Percentiles rank a stretch among this genome's conserved stretches.
Conservation (phyloP, 2,797 vertebrate genomes). For the Prionace glauca region DNA sequence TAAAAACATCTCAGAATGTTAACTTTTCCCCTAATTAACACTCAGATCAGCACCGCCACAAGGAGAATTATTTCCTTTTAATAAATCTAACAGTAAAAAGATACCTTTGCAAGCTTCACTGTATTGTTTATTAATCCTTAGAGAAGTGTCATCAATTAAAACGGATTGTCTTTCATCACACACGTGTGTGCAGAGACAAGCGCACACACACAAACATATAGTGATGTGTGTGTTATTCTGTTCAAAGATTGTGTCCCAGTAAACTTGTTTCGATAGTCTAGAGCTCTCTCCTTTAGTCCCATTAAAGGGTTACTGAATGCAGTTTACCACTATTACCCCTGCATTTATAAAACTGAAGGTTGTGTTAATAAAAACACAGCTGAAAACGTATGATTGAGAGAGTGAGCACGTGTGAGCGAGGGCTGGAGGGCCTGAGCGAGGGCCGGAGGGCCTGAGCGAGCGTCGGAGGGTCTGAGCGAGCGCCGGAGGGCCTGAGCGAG, state of each 20-base stretch:
- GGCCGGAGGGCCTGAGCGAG: too few relatives aligned
- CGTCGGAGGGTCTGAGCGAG: too few relatives aligned
- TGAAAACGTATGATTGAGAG: too few relatives aligned
- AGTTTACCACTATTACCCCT: background rate
- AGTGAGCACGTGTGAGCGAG: too few relatives aligned
- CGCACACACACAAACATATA: too few relatives aligned
- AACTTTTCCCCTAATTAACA: background rate
- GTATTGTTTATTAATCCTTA: conserved; percentile 10
- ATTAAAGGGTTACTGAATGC: background rate
- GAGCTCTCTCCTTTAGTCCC: background rate
- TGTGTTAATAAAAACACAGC: conserved; percentile 35
- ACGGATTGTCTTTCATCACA: conserved; percentile 35
- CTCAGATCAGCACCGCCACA: background rate
- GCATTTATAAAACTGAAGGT: conserved; percentile 23
- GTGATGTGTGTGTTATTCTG: background rate
- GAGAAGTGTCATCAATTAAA: conserved; percentile 30
- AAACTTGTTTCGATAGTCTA: background rate
- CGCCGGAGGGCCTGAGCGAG: too few relatives aligned
- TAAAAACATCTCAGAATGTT: background rate
- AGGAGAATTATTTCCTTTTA: background rate
- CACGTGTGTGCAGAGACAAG: background rate
- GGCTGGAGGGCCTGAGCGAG: too few relatives aligned
- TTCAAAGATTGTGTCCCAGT: background rate
- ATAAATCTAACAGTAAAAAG: conserved; percentile 16
- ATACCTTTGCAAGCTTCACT: background rate